Percentiles rank a stretch among this genome's conserved stretches.
These are phyloP conservation scores for Chrosomus eos DNA, from an alignment of 2,797 vertebrate species.

Conservation along the genomic window DNA sequence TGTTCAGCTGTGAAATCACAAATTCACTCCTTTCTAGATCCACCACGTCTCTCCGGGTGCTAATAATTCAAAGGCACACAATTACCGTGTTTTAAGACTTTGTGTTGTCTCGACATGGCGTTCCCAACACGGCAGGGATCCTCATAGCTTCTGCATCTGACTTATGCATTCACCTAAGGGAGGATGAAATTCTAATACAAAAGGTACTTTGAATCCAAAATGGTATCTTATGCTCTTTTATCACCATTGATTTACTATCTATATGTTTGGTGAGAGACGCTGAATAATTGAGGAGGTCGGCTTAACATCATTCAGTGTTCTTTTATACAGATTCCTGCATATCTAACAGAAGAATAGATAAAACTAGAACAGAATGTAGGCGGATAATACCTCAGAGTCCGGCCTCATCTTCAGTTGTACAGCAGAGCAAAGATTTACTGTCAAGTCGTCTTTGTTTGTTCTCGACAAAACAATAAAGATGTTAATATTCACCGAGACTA, in stretches of 20 bases:
- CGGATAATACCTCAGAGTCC: slow-evolving; percentile 37
- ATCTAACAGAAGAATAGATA: slow-evolving; percentile 74
- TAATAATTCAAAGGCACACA: slow-evolving; percentile 60
- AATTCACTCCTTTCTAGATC: slow-evolving; percentile 34
- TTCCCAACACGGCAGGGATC: slow-evolving; percentile 63
- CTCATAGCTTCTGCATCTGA: slow-evolving; percentile 63
- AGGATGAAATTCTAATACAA: slow-evolving; percentile 72
- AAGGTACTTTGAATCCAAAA: slow-evolving; percentile 79
- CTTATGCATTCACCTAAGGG: slow-evolving; percentile 74
- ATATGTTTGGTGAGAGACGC: slow-evolving; percentile 74
- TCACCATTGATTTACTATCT: slow-evolving; percentile 75
- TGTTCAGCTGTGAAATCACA: slow-evolving; percentile 16
- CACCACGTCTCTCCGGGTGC: slow-evolving; percentile 14
- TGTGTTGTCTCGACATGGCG: slow-evolving; percentile 39
- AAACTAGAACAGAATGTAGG: slow-evolving; percentile 42
- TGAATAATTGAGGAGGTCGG: slow-evolving; percentile 77
- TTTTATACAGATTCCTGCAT: slow-evolving; percentile 62
- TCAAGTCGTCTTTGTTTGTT: slow-evolving; percentile 45
- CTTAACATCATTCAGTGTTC: slow-evolving; percentile 75
- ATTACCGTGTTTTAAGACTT: slow-evolving; percentile 56
- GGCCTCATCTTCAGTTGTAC: slow-evolving; percentile 7
- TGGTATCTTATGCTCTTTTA: slow-evolving; percentile 81
- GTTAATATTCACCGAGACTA: not conserved
- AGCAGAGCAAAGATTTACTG: slow-evolving; percentile 41
- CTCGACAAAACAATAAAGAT: slow-evolving; percentile 40